phyloP scores from a whole-genome alignment of 2,888 invertebrate species.

The Fragum sueziense region DNA sequence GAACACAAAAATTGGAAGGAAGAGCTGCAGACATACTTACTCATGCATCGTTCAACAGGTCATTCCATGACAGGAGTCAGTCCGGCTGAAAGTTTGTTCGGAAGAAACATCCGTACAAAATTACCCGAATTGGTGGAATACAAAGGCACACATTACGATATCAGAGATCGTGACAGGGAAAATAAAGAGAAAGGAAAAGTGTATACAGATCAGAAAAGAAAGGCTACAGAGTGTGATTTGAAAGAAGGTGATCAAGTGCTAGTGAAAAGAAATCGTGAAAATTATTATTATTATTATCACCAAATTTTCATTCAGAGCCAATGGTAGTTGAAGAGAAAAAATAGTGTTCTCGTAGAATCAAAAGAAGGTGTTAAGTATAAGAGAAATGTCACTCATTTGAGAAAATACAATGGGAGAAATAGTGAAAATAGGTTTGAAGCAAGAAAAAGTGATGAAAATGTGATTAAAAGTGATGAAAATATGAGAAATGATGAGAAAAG shows the following conservation, averaged over 20 bases:
- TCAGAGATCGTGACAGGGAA: conserved; percentile 33
- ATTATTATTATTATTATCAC: background rate
- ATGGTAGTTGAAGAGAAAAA: background rate
- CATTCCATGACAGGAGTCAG: conserved; percentile 48
- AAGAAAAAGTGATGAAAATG: no score
- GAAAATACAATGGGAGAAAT: background rate
- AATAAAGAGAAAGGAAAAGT: conserved; percentile 20
- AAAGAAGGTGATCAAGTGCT: conserved; percentile 37
- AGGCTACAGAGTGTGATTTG: conserved; percentile 25
- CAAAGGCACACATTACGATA: conserved; percentile 15
- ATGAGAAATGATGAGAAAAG: no score
- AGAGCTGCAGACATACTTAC: conserved; percentile 47
- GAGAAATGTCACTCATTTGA: background rate
- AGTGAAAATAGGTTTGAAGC: background rate
- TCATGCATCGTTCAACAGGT: conserved; percentile 52
- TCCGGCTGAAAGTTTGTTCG: conserved; percentile 51
- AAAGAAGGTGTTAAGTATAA: background rate
- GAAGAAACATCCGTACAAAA: conserved; percentile 51
- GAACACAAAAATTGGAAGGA: conserved; percentile 39
- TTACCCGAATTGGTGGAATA: conserved; percentile 40
- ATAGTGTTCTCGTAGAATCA: background rate
- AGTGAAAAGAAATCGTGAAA: conserved; percentile 16
- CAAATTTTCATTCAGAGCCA: background rate
- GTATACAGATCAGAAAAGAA: conserved; percentile 29
- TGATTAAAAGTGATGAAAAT: no score